Base-by-base conservation (phyloP, 2,888 invertebrate species). In the Lamellibrachia columna region DNA sequence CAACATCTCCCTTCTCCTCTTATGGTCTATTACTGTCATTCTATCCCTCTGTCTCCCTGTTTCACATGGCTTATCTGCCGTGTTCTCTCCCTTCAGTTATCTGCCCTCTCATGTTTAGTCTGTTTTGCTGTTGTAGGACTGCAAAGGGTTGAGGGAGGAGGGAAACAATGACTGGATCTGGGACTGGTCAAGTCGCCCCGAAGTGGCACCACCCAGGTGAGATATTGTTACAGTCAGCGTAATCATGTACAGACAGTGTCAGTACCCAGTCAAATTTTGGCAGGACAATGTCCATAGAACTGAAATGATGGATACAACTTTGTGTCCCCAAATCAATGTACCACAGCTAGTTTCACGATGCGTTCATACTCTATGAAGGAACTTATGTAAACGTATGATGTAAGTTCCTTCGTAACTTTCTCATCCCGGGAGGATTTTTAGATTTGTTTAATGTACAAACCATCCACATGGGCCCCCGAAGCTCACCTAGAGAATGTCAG, bases 131-230 rank as follows among this genome's bases (percentile, higher is more conserved):
- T 22, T 52, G 90, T 52, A 55, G 22, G 6, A 55, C 91, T 58
- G 75, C 52, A 92, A 92, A 52, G 22, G 11, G 53, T 93, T 75
- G 91, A 93, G 90, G 90, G 91, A n/a, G 90, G 92, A 90, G 92
- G 91, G 91, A 90, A 92, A 75, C 75, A 75, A 75, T 75, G 75
- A 96, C 92, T 96, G 96, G 96, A 96, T 96, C 93, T 96, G 96
- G 96, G 96, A 96, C 93, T 96, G 96, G 96, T 96, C 96, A 90
- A 95, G 95, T 94, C 94, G 96, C 92, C 96, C 96, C 7, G 96
- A 96, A 93, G 94, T 95, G 7, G 92, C 94, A 52, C 96, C 95
- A 15, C 93, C 94, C 40, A 94, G 94, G 95, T 95, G 52, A 92
- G 93, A 58, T 40, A 52, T 40, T 90, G 53, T 40, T 40, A 11